Percentiles rank a stretch among this genome's conserved stretches.
Evolutionary conservation across 1,140 invertebrate genomes (phyloP).

Genomic region (Pogonognathellus flavescens): DNA sequence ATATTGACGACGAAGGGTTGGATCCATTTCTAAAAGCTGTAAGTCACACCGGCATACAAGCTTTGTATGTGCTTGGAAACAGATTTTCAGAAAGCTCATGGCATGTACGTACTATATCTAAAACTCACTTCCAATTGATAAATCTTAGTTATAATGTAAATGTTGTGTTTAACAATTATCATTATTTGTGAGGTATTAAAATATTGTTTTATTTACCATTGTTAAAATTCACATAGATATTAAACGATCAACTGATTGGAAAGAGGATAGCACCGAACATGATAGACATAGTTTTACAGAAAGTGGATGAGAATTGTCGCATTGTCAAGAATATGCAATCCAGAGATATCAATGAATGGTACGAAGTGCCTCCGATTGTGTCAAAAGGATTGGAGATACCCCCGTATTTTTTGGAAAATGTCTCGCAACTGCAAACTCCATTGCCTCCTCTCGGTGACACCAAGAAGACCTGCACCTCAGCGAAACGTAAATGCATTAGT

Average conservation of each 20-base stretch:
- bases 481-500: too few relatives aligned
- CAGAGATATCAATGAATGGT: slow-evolving; percentile 59
- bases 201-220: not conserved
- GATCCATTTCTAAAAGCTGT: slow-evolving; percentile 45
- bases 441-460: not conserved
- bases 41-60: slow-evolving; percentile 6
- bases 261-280: not conserved
- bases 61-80: slow-evolving; percentile 58
- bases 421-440: not conserved
- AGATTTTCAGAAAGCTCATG: slow-evolving; percentile 45
- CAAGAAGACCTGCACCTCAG: too few relatives aligned
- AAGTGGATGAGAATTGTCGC: slow-evolving; percentile 4
- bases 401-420: slow-evolving; percentile 18
- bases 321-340: slow-evolving; percentile 43
- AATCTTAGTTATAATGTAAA: too few relatives aligned
- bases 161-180: too few relatives aligned
- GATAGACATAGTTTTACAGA: slow-evolving; percentile 51
- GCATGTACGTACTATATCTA: not conserved
- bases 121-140: too few relatives aligned
- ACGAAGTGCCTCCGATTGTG: slow-evolving; percentile 51
- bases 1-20: slow-evolving; percentile 27
- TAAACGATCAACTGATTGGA: slow-evolving; percentile 19
- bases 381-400: slow-evolving; percentile 4
- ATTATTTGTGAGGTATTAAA: too few relatives aligned
- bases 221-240: slow-evolving; percentile 27